These are phyloP conservation scores for Daphoenositta chrysoptera DNA, from an alignment of 2,113 vertebrate species.

Conservation along the genomic window DNA sequence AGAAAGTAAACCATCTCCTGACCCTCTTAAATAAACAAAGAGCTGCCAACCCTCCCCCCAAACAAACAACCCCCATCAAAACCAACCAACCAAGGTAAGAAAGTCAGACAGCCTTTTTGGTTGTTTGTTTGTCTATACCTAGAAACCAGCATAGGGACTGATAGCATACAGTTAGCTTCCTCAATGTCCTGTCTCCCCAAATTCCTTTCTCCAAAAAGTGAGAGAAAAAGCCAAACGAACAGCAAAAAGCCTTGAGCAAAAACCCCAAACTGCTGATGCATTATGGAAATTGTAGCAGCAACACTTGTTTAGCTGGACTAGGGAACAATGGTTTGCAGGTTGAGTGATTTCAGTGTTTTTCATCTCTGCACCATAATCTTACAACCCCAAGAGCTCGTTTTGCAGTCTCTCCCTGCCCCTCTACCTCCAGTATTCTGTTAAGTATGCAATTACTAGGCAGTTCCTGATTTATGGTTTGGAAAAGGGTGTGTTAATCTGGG, in stretches of 20 bases:
- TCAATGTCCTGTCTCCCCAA: not conserved
- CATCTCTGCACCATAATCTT: not conserved
- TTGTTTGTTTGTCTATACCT: not conserved
- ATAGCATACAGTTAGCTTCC: not conserved
- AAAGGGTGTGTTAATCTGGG: not conserved
- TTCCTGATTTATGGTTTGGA: not conserved
- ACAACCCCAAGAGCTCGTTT: not conserved
- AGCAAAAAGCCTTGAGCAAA: not conserved
- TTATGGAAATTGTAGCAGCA: not conserved
- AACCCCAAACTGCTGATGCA: not conserved
- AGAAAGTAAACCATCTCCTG: not conserved
- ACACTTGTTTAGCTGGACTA: not conserved
- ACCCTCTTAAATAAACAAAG: not conserved
- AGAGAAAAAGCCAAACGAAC: not conserved
- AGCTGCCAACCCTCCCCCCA: accelerated
- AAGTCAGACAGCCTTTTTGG: not conserved
- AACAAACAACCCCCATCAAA: not conserved
- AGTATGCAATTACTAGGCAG: not conserved
- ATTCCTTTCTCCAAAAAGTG: not conserved
- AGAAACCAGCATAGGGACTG: not conserved
- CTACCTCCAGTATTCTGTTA: not conserved
- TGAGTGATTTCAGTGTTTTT: not conserved
- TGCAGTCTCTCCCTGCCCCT: not conserved
- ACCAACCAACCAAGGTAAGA: not conserved
- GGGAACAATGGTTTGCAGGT: not conserved